Percentiles rank a stretch among this genome's conserved stretches.
Evolutionary conservation across 2,113 vertebrate genomes (phyloP).

Genomic region (Candoia aspera): DNA sequence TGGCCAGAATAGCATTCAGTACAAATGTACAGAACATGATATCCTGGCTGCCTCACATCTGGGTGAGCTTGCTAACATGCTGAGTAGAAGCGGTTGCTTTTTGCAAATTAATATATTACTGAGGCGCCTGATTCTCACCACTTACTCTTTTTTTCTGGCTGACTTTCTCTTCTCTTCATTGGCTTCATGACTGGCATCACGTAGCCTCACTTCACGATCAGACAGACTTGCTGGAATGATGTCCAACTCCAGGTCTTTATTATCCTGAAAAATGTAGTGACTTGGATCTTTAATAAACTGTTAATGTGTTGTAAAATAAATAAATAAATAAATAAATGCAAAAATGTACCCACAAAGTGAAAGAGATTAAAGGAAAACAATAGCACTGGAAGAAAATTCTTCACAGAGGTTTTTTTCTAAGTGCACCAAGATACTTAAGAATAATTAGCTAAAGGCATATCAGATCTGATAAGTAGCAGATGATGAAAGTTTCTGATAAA

Average conservation of each 20-base stretch:
- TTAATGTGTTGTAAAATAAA: slow-evolving; percentile 13
- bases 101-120: not conserved
- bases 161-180: slow-evolving; percentile 99
- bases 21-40: not conserved
- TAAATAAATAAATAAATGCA: not conserved
- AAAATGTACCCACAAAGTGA: slow-evolving; percentile 4
- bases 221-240: slow-evolving; percentile 96
- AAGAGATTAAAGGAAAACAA: slow-evolving; percentile 15
- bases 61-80: not conserved
- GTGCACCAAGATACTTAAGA: not conserved
- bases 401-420: not conserved
- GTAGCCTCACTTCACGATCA: slow-evolving; percentile 90
- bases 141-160: slow-evolving; percentile 96
- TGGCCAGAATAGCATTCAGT: not conserved
- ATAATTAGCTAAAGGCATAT: not conserved
- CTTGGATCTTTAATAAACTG: slow-evolving; percentile 8
- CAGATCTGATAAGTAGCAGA: not conserved
- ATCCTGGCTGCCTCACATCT: not conserved
- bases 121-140: slow-evolving; percentile 18
- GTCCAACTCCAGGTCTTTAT: slow-evolving; percentile 94
- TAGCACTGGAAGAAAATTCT: not conserved
- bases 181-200: slow-evolving; percentile 92
- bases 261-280: slow-evolving; percentile 77
- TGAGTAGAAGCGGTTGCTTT: slow-evolving; percentile 4
- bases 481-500: not conserved